Base-by-base conservation (phyloP, 2,113 vertebrate genomes). In the Microtus richardsoni region DNA sequence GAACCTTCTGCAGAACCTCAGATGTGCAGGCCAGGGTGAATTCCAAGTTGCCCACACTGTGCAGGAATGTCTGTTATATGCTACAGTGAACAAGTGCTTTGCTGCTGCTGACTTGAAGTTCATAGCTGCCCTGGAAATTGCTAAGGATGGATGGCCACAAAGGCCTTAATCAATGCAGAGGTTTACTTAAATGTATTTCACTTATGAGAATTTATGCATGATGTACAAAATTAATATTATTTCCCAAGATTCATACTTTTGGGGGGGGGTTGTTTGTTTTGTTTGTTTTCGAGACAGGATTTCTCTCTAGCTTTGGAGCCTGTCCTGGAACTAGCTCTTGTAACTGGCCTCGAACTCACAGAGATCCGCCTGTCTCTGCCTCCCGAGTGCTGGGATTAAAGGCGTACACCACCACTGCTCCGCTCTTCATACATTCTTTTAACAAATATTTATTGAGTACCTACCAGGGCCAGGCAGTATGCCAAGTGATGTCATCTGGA, bases 381-480 rank as follows among this genome's bases (percentile, higher is more conserved):
- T 52, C 49, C 49, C 12, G 12, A 52, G 49, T 52, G 11, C 49
- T 52, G 49, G 54, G 54, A 54, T 17, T 54, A 54, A 54, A 54
- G 54, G 54, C 54, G 16, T 54, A 17, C 54, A 4, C 54, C 54
- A 58, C 54, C 54, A 58, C 54, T 17, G 17, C 54, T 58, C 5
- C 5, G 54, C 54, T 58, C 54, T 58, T 58, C 54, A 58, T 19
- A 58, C 17, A 22, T 75, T 62, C 17, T 89, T 62, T 85, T 44
- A 94, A 91, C 73, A 95, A 52, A 68, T 75, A 68, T 78, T 91
- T 89, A 86, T 73, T 75, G 74, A 91, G 44, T 89, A 30, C 33
- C n/a, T 95, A n/a, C 36, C 74, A 64, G 49, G 36, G n/a, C 77
- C 39, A 62, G 66, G 52, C 12, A 16, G 21, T 71, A 0, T 91